These are phyloP conservation scores for Tenthredo distinguenda DNA, from an alignment of 2,888 invertebrate genomes.

Conservation along the genomic window DNA sequence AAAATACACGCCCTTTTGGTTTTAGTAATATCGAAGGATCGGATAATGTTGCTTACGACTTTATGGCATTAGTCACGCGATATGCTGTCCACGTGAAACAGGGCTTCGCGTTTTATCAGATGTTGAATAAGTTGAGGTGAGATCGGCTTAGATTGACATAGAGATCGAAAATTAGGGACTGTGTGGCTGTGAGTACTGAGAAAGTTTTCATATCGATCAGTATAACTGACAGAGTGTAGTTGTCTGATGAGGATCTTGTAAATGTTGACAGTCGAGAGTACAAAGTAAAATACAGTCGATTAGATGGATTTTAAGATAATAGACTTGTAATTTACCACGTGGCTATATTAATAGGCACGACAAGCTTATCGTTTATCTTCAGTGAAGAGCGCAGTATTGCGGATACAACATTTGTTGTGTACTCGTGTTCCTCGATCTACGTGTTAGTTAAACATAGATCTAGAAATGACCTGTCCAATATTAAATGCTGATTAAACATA, in stretches of 20 bases:
- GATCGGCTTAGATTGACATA: neutral
- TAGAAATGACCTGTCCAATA: neutral
- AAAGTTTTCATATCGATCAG: neutral
- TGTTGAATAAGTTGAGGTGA: neutral
- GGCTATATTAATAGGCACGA: neutral
- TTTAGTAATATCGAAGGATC: neutral
- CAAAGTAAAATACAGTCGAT: neutral
- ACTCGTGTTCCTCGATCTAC: neutral
- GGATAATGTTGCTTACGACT: neutral
- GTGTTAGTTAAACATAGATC: neutral
- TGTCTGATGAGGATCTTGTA: conserved; percentile 13
- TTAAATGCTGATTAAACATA: neutral
- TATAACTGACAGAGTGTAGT: neutral
- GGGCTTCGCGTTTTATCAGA: neutral
- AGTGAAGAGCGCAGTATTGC: neutral
- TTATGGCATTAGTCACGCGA: conserved; percentile 2
- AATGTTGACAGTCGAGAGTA: neutral
- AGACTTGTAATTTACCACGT: neutral
- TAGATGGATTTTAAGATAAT: neutral
- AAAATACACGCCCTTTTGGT: neutral
- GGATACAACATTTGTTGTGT: neutral
- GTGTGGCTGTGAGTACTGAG: neutral
- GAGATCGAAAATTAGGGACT: neutral
- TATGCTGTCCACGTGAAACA: neutral
- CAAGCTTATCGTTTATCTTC: neutral